Evolutionary conservation across 1,140 invertebrate genomes (phyloP), one percentile per base, ranked within the genome.

Genomic region (Zaprionus nigranus): DNA sequence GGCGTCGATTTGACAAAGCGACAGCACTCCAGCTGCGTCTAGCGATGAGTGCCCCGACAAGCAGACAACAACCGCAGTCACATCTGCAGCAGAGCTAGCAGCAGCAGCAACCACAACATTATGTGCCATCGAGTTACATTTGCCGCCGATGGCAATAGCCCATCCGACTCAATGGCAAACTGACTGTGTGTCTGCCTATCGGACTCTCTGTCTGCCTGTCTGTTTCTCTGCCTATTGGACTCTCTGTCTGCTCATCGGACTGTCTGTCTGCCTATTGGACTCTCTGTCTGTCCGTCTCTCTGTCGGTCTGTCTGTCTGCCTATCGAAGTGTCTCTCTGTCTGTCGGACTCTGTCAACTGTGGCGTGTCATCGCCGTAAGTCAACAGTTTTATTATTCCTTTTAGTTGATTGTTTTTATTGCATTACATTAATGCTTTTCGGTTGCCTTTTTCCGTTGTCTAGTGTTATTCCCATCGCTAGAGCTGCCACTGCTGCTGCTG

Each of bases 351-450:
- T 81, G 70, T 73, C 68, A 79, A 83, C 60, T 78, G 75, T 78
- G 69, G 73, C 72, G 77, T 83, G 83, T 86, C 83, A 86, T 88
- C 80, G 77, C 77, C 77, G 77, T 79, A 80, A 83, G 83, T 80
- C 84, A 78, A 70, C 80, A 75, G 72, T 80, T 83, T 83, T 80
- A 83, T 80, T 77, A 80, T 80, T 80, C 69, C 69, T 58, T 69
- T 67, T 43, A 81, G 57, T 54, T 62, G 54, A 59, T 51, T 57
- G 56, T 73, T 68, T 63, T 82, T 78, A 80, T 85, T 84, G 82
- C 84, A 75, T 81, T 57, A 64, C 51, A 68, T 54, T 60, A 53
- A 36, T 22, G 46, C n/a, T 28, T 36, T 13, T 71, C 28, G 12
- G n/a, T 30, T 38, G 30, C 38, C 38, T 43, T 22, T 36, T 17